Base-by-base conservation (phyloP, 2,888 invertebrate species). In the Eristalis pertinax region DNA sequence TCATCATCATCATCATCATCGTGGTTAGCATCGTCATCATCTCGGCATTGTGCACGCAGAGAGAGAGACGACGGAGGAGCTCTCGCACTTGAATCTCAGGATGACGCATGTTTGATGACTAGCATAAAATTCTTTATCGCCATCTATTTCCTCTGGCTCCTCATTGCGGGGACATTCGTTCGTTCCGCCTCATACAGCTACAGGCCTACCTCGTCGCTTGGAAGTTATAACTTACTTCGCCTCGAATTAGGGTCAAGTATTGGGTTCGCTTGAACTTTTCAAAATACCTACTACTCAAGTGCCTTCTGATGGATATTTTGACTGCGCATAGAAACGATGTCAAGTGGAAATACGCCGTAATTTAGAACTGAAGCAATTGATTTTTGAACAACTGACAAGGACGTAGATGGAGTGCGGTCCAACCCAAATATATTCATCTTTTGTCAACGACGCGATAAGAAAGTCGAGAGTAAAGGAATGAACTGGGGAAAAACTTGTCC, bases 51-150 rank as follows among this genome's bases (percentile, higher is more conserved):
- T 50, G 5, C 19, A 19, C 19, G 19, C 50, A 19, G 19, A 19
- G 19, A 8, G n/a, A 7, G 4, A 2, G n/a, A 8, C 15, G 41
- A 13, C 1, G 15, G 63, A 22, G 22, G 43, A 24, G 32, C n/a
- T 35, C 43, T 43, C 24, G 50, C 38, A 65, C 63, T 69, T 70
- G 50, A 77, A 63, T 63, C 50, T 13, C 24, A 70, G 69, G 50
- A 75, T 75, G 79, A 84, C 70, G 79, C 74, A 79, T 74, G 70
- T 70, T 79, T 70, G 79, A 70, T 75, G 79, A 74, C 78, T 74
- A 58, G 22, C 70, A 72, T 41, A 78, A 78, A 78, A 72, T 78
- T 64, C 58, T 67, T 58, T 72, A 70, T 69, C 50, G 70, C 26
- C 19, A 58, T 38, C 60, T 75, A 41, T 69, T 50, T 43, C 1